Evolutionary conservation across 2,113 vertebrate genomes (phyloP).

Genomic region (Rhynchopsitta pachyrhyncha): DNA sequence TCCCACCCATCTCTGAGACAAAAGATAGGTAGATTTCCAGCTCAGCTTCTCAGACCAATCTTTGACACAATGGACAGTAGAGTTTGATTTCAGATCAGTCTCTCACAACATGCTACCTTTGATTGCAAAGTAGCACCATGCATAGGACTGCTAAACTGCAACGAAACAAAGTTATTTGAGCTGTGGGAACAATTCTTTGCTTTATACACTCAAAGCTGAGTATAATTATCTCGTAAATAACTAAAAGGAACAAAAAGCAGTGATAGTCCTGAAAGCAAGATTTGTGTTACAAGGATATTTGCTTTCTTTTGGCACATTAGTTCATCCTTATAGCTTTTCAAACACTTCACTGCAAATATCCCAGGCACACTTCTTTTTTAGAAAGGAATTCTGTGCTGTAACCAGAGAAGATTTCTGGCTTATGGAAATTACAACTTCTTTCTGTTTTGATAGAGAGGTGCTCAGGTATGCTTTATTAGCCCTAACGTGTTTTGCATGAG

Average conservation of each 20-base stretch:
- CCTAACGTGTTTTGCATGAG: not conserved
- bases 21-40: not conserved
- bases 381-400: not conserved
- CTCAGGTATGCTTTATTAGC: not conserved
- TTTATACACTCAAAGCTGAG: conserved; percentile 48
- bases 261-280: not conserved
- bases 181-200: conserved; percentile 23
- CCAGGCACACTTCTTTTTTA: not conserved
- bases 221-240: conserved; percentile 64
- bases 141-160: not conserved
- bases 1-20: too few relatives aligned
- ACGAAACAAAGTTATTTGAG: conserved; percentile 39
- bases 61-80: not conserved
- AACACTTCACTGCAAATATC: not conserved
- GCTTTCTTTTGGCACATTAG: not conserved
- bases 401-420: not conserved
- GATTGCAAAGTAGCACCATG: not conserved
- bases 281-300: not conserved
- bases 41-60: not conserved
- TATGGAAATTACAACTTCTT: not conserved
- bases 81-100: not conserved
- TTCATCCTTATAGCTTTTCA: not conserved
- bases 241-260: conserved; percentile 1
- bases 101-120: not conserved
- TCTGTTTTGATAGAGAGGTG: not conserved